Conservation (phyloP, 2,888 invertebrate genomes). For the Aspidapion aeneum region DNA sequence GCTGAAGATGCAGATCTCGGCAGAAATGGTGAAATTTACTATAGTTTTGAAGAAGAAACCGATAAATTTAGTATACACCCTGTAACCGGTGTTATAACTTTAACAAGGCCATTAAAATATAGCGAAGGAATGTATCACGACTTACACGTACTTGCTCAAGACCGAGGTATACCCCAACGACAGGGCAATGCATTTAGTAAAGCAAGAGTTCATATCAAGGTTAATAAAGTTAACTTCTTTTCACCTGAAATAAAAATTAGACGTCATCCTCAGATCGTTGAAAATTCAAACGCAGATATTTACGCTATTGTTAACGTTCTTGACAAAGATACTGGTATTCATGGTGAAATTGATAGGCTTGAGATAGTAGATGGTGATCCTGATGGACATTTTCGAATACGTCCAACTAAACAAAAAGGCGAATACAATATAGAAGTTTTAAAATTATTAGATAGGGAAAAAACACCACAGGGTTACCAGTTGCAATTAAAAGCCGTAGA, state of each 20-base stretch:
- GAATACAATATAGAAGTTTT: constrained; percentile 80
- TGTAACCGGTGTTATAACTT: constrained; percentile 81
- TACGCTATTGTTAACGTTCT: constrained; percentile 85
- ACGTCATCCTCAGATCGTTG: constrained; percentile 74
- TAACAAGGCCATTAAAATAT: constrained; percentile 72
- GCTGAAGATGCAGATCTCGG: constrained; percentile 97
- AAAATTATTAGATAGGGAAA: constrained; percentile 73
- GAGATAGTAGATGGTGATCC: constrained; percentile 90
- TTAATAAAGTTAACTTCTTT: constrained; percentile 80
- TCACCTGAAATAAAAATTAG: constrained; percentile 81
- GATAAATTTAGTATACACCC: constrained; percentile 92
- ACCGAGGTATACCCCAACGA: constrained; percentile 68
- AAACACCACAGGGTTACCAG: constrained; percentile 78
- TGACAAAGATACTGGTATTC: constrained; percentile 79
- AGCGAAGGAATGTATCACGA: constrained; percentile 68
- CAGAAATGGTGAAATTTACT: constrained; percentile 95
- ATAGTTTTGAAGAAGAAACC: constrained; percentile 79
- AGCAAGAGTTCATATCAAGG: constrained; percentile 71
- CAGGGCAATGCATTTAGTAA: constrained; percentile 59
- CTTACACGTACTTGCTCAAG: constrained; percentile 78
- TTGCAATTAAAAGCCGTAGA: constrained; percentile 84
- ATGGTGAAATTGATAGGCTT: constrained; percentile 77
- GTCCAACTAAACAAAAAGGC: constrained; percentile 58
- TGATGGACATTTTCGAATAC: constrained; percentile 81
- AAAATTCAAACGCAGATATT: constrained; percentile 77